These are phyloP conservation scores for Podarcis raffonei DNA, from an alignment of 2,113 vertebrate genomes.

Conservation along the genomic window DNA sequence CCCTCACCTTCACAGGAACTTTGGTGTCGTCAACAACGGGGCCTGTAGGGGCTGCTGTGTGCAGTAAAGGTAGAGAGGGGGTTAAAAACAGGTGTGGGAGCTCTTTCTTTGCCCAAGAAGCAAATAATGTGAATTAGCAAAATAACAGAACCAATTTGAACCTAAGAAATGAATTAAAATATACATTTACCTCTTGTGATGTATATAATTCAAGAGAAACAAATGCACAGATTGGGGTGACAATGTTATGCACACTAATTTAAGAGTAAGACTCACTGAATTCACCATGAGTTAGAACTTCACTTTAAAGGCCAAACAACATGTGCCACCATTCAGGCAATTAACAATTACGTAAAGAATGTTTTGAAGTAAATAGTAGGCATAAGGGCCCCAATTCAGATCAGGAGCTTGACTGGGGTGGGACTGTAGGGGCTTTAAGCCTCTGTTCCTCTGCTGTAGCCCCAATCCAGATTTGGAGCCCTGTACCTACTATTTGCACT, in stretches of 20 bases:
- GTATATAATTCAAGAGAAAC: not conserved
- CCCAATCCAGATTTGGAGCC: too few relatives aligned
- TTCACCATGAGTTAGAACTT: not conserved
- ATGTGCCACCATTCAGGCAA: not conserved
- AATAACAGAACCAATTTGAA: constrained; percentile 16
- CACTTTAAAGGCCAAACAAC: not conserved
- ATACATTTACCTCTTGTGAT: not conserved
- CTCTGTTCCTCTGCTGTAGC: too few relatives aligned
- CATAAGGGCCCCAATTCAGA: too few relatives aligned
- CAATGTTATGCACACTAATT: not conserved
- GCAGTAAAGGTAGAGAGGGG: not conserved
- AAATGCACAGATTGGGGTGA: not conserved
- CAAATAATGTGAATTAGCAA: constrained; percentile 12
- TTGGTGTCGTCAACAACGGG: constrained; percentile 64
- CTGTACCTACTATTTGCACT: too few relatives aligned
- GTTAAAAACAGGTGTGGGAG: constrained; percentile 40
- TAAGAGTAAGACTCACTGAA: not conserved
- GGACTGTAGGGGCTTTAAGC: too few relatives aligned
- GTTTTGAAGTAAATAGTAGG: not conserved
- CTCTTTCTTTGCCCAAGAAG: not conserved
- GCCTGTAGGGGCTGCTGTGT: constrained; percentile 44
- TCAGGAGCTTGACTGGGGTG: too few relatives aligned
- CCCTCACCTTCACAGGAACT: constrained; percentile 71
- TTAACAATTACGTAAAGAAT: not conserved
- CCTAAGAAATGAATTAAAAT: not conserved